Conservation (phyloP, 2,797 vertebrate species). For the Sylvia borin region DNA sequence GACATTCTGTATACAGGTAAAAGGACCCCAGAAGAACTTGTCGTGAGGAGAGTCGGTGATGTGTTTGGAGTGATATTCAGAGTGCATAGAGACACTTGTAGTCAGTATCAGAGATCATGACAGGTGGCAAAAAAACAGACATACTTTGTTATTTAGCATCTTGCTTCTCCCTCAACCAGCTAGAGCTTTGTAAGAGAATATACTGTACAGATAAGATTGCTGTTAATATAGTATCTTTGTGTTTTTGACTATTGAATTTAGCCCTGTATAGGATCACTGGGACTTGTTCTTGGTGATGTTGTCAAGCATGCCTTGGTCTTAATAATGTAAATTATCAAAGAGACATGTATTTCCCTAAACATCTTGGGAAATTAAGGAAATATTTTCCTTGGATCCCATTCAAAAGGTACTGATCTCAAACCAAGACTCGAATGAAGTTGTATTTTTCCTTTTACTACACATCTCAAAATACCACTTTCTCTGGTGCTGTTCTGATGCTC, state of each 20-base stretch:
- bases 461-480: not conserved
- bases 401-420: not conserved
- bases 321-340: not conserved
- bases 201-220: not conserved
- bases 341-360: not conserved
- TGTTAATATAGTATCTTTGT: not conserved
- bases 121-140: not conserved
- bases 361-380: not conserved
- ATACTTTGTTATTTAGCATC: not conserved
- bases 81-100: not conserved
- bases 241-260: not conserved
- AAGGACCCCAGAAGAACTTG: not conserved
- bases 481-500: not conserved
- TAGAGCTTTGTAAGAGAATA: not conserved
- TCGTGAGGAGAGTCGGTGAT: not conserved
- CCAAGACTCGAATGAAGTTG: not conserved
- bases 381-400: not conserved
- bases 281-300: not conserved
- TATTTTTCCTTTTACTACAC: not conserved
- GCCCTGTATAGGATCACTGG: not conserved
- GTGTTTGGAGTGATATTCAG: not conserved
- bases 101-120: not conserved
- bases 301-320: not conserved
- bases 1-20: not conserved
- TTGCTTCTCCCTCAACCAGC: not conserved